Evolutionary conservation across 2,113 vertebrate species (phyloP).

Genomic region (Channa argus): DNA sequence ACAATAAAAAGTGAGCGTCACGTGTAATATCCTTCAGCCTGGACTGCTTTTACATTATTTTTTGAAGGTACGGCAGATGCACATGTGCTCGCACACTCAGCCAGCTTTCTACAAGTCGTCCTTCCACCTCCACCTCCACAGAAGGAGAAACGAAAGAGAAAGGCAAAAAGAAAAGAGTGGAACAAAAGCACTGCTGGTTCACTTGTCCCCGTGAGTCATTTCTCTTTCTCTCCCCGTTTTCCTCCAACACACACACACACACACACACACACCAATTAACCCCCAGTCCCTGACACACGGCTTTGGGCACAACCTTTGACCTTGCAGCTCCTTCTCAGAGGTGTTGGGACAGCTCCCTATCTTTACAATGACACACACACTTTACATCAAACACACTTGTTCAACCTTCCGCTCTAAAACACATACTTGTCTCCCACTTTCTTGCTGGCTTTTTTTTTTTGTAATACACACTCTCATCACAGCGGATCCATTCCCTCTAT

Average conservation of each 20-base stretch:
- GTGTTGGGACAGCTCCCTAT: conserved; percentile 32
- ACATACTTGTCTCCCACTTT: neutral
- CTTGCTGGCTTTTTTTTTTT: neutral
- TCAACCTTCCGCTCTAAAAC: conserved; percentile 5
- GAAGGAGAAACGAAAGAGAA: conserved; percentile 18
- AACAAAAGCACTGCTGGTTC: conserved; percentile 18
- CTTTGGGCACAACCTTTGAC: conserved; percentile 58
- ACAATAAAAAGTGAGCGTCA: too few species aligned
- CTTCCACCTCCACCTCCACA: conserved; percentile 11
- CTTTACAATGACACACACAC: conserved; percentile 29
- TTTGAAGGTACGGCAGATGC: too few species aligned
- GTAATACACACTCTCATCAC: neutral
- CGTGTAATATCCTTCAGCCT: too few species aligned
- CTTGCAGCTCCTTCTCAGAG: conserved; percentile 40
- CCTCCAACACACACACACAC: conserved; percentile 12
- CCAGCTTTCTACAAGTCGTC: conserved; percentile 2
- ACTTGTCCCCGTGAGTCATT: conserved; percentile 52
- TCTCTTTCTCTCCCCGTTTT: neutral
- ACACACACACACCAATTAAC: conserved; percentile 58
- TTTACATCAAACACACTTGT: conserved; percentile 1
- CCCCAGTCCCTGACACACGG: conserved; percentile 48
- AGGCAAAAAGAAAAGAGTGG: conserved; percentile 38
- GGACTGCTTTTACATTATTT: too few species aligned
- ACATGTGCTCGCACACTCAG: neutral
- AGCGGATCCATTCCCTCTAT: neutral